Evolutionary conservation across 2,113 vertebrate genomes (phyloP).

Genomic region (Ia io): DNA sequence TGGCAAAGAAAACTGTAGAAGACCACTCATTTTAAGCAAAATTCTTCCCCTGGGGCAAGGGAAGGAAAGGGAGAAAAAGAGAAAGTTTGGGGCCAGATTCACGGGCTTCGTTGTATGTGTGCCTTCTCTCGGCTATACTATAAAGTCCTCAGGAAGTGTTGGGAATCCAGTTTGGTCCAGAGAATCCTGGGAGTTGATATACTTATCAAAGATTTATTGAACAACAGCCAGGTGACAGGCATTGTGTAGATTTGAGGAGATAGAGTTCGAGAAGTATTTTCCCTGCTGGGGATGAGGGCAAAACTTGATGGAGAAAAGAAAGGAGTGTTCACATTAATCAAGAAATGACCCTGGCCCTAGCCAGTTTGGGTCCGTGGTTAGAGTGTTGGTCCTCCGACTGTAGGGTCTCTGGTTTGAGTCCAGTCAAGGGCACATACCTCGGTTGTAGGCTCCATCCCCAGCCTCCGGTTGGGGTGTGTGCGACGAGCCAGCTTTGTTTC

Average conservation of each 20-base stretch:
- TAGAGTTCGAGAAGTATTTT: background rate
- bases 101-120: background rate
- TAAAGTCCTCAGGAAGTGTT: background rate
- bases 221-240: background rate
- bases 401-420: too few relatives aligned
- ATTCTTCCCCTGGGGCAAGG: background rate
- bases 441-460: too few relatives aligned
- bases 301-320: background rate
- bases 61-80: background rate
- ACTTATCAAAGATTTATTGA: constrained; percentile 39
- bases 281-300: background rate
- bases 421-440: too few relatives aligned
- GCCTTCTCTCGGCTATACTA: background rate
- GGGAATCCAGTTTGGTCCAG: background rate
- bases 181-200: background rate
- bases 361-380: too few relatives aligned
- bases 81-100: background rate
- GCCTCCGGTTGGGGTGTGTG: too few relatives aligned
- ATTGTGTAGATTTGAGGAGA: background rate
- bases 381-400: too few relatives aligned
- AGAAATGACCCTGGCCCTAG: background rate
- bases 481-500: too few relatives aligned
- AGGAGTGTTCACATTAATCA: background rate
- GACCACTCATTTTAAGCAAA: constrained; percentile 13
- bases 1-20: constrained; percentile 5